Evolutionary conservation across 2,888 invertebrate genomes (phyloP).

Genomic region (Drosophila neoperkinsi): DNA sequence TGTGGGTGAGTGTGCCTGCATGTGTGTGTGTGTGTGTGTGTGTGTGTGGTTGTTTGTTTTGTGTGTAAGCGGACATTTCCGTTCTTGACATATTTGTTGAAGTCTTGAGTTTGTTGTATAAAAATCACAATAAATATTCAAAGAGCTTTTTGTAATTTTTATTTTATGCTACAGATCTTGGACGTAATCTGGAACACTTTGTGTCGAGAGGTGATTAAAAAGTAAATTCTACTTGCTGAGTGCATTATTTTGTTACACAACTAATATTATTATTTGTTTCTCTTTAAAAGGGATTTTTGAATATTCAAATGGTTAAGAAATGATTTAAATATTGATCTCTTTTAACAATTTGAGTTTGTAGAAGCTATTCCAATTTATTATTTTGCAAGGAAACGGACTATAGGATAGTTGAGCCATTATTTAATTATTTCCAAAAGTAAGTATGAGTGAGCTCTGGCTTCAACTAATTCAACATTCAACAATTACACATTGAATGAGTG

Average conservation of each 20-base stretch:
- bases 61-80: constrained; percentile 44
- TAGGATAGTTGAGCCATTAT: not conserved
- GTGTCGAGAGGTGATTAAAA: not conserved
- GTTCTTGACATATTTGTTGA: constrained; percentile 52
- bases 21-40: not conserved
- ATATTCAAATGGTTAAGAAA: not conserved
- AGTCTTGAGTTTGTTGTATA: constrained; percentile 38
- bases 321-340: not conserved
- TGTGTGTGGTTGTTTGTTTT: constrained; percentile 16
- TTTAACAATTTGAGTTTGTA: not conserved
- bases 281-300: not conserved
- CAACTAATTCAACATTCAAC: not conserved
- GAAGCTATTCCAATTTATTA: not conserved
- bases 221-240: not conserved
- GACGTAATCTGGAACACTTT: not conserved
- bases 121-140: constrained; percentile 14
- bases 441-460: not conserved
- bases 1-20: not conserved
- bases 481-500: constrained; percentile 5
- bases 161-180: not conserved
- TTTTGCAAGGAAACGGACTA: fast-evolving
- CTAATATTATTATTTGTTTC: not conserved
- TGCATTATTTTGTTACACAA: not conserved
- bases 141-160: not conserved
- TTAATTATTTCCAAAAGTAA: not conserved